Percentiles rank a stretch among this genome's conserved stretches.
phyloP scores from a whole-genome alignment of 2,113 vertebrate genomes.

The Tachysurus vachellii region DNA sequence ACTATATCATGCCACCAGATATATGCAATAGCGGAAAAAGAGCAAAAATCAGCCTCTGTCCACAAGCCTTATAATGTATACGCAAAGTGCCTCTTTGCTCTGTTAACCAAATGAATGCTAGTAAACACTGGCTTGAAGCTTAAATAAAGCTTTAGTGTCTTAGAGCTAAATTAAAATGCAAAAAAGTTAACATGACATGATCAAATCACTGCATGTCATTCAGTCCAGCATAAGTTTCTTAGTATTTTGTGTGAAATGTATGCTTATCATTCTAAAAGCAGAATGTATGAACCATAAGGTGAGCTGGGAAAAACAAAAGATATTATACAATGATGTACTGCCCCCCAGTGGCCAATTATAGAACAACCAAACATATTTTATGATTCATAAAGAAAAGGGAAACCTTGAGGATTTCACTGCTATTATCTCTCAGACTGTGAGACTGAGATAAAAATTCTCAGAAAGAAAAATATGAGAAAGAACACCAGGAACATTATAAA shows the following conservation, averaged over 20 bases:
- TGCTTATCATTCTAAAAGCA: slow-evolving; percentile 13
- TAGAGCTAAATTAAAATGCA: slow-evolving; percentile 55
- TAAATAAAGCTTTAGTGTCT: slow-evolving; percentile 53
- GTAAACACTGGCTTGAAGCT: slow-evolving; percentile 59
- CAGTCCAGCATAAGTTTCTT: slow-evolving; percentile 26
- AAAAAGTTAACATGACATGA: slow-evolving; percentile 53
- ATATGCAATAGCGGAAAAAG: slow-evolving; percentile 40
- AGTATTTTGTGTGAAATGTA: slow-evolving; percentile 13
- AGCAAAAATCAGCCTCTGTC: slow-evolving; percentile 54
- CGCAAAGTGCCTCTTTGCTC: slow-evolving; percentile 63
- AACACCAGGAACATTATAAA: background rate
- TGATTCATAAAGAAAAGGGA: background rate
- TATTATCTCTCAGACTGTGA: background rate
- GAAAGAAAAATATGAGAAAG: background rate
- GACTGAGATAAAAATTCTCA: background rate
- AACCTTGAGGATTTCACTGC: background rate
- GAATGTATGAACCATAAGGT: slow-evolving; percentile 4
- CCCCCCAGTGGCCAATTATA: slow-evolving; percentile 66
- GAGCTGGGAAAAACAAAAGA: background rate
- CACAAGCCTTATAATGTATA: slow-evolving; percentile 50
- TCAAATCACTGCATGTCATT: slow-evolving; percentile 58
- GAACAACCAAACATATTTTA: background rate
- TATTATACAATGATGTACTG: slow-evolving; percentile 72
- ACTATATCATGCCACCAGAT: slow-evolving; percentile 58
- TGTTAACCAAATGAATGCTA: slow-evolving; percentile 66